Percentiles rank a stretch among this genome's conserved stretches.
phyloP scores from a whole-genome alignment of 2,797 vertebrate species.

The Danionella dracula region DNA sequence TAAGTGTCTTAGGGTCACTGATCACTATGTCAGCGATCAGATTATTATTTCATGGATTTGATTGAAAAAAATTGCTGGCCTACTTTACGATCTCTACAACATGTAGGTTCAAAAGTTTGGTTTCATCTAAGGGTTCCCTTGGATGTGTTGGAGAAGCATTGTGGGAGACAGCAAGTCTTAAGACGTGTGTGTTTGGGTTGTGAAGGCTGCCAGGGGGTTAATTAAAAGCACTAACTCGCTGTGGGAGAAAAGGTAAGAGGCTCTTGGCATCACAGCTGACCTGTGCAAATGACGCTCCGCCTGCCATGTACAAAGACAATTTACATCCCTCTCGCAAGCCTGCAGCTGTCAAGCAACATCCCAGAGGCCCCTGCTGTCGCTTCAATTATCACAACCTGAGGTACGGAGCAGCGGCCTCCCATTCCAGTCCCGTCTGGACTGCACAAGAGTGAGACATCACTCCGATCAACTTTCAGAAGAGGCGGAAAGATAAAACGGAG shows the following conservation, averaged over 20 bases:
- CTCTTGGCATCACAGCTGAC: conserved; percentile 33
- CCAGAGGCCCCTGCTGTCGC: conserved; percentile 33
- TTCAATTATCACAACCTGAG: conserved; percentile 34
- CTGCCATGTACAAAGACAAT: conserved; percentile 40
- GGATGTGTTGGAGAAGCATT: not conserved
- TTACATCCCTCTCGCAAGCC: conserved; percentile 43
- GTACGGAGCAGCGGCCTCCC: conserved; percentile 15
- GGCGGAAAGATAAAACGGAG: not conserved
- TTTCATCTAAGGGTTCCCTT: not conserved
- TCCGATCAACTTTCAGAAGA: conserved; percentile 39
- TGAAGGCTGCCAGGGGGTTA: conserved; percentile 44
- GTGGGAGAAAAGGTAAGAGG: conserved; percentile 41
- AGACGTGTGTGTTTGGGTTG: conserved; percentile 19
- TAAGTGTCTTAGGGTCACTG: too few relatives aligned
- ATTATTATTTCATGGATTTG: too few relatives aligned
- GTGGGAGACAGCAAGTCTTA: not conserved
- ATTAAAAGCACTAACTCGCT: conserved; percentile 56
- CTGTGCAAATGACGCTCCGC: conserved; percentile 39
- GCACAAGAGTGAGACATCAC: conserved; percentile 23
- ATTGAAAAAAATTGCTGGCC: too few relatives aligned
- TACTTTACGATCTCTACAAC: too few relatives aligned
- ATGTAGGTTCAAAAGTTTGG: not conserved
- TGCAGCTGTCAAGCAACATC: conserved; percentile 44
- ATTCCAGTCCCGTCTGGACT: conserved; percentile 32
- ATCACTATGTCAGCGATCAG: too few relatives aligned